phyloP scores from a whole-genome alignment of 2,113 vertebrate genomes.

The Hyaena hyaena region DNA sequence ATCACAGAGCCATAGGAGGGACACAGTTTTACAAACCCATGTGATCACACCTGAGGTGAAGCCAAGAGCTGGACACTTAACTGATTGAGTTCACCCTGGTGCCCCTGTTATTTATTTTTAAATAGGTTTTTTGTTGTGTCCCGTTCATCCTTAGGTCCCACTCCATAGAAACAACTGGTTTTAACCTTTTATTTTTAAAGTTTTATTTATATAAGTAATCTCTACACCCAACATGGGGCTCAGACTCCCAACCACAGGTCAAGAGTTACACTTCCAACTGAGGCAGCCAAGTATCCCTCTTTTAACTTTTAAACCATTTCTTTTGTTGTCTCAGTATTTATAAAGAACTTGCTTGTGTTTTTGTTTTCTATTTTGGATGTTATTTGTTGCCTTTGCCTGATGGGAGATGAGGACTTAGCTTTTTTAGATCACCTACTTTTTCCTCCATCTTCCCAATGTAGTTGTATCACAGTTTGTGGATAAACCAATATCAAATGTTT shows the following conservation, averaged over 20 bases:
- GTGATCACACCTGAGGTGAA: no score
- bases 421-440: not conserved
- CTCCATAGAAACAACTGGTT: not conserved
- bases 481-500: not conserved
- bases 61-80: no score
- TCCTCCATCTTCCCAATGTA: not conserved
- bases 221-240: not conserved
- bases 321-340: not conserved
- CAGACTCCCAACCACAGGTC: not conserved
- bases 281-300: not conserved
- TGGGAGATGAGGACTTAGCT: not conserved
- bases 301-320: not conserved
- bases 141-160: not conserved
- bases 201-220: not conserved
- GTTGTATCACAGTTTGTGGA: not conserved
- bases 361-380: slow-evolving; percentile 1
- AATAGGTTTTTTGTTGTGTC: not conserved
- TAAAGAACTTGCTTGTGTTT: not conserved
- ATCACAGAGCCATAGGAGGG: no score
- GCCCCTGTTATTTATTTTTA: not conserved
- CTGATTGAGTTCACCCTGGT: no score
- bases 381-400: not conserved
- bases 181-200: not conserved
- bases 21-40: no score
- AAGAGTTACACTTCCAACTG: no score